phyloP scores from a whole-genome alignment of 2,797 vertebrate species.

The Clamator glandarius region DNA sequence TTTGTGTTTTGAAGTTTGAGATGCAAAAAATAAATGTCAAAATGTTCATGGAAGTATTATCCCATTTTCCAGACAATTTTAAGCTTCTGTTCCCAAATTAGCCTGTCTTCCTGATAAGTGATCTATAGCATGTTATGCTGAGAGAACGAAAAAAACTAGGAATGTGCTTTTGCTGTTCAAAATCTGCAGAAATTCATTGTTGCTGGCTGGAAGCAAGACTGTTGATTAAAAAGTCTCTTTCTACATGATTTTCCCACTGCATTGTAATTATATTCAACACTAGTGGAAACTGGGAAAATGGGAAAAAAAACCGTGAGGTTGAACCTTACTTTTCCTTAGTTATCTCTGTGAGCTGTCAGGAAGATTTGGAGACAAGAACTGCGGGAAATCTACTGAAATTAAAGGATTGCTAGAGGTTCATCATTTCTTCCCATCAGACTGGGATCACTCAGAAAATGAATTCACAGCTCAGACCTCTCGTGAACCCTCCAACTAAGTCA shows the following conservation, averaged over 20 bases:
- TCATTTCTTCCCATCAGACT: not conserved
- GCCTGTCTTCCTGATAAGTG: not conserved
- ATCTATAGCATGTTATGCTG: not conserved
- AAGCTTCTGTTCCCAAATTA: not conserved
- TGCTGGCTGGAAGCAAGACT: not conserved
- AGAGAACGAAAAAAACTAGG: not conserved
- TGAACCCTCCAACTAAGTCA: not conserved
- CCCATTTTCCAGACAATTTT: not conserved
- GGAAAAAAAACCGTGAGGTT: not conserved
- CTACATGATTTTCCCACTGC: not conserved
- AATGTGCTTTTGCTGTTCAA: not conserved
- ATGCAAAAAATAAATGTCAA: not conserved
- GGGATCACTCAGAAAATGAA: not conserved
- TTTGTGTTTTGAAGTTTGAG: slow-evolving; percentile 10
- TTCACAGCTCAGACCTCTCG: not conserved
- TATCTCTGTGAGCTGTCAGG: not conserved
- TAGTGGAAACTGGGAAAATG: not conserved
- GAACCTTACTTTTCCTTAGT: not conserved
- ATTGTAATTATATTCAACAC: not conserved
- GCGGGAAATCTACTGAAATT: not conserved
- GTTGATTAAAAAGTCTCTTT: not conserved
- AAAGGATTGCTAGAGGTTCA: not conserved
- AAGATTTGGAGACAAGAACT: not conserved
- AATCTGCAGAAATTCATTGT: not conserved
- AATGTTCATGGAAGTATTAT: not conserved